Percentiles rank a stretch among this genome's conserved stretches.
Conservation (phyloP, 1,140 invertebrate species). For the Pentalonia nigronervosa region DNA sequence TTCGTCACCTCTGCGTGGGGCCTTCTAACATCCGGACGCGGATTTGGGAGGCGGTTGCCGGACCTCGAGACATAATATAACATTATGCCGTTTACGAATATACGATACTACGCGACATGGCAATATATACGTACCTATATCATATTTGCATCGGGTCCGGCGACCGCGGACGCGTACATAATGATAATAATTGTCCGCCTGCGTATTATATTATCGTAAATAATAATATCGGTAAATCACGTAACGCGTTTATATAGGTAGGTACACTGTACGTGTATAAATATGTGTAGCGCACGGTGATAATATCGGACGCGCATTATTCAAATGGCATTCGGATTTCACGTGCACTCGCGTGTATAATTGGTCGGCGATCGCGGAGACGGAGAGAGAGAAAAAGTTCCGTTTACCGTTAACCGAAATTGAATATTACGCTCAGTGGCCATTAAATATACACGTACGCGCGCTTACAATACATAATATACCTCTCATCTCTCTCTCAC, state of each 20-base stretch:
- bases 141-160: not conserved
- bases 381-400: slow-evolving; percentile 1
- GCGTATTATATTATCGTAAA: not conserved
- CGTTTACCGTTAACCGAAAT: slow-evolving; percentile 53
- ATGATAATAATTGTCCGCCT: slow-evolving; percentile 7
- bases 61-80: too few species aligned
- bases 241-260: not conserved
- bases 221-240: slow-evolving; percentile 41
- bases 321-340: slow-evolving; percentile 45
- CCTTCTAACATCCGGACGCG: not conserved
- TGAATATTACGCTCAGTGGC: not conserved
- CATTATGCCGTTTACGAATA: too few species aligned
- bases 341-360: slow-evolving; percentile 11
- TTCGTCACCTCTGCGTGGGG: not conserved
- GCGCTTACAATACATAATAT: not conserved
- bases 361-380: slow-evolving; percentile 30
- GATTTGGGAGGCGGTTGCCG: not conserved
- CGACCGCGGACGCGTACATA: not conserved
- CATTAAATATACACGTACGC: not conserved
- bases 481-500: not conserved
- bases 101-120: not conserved
- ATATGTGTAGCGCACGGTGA: slow-evolving; percentile 5
- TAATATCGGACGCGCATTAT: slow-evolving; percentile 34
- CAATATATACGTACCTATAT: not conserved
- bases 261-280: not conserved